A percentile compares a stretch with the other conserved stretches of the same genome.
Conservation (phyloP, 2,797 vertebrate species). For the Erethizon dorsatum region DNA sequence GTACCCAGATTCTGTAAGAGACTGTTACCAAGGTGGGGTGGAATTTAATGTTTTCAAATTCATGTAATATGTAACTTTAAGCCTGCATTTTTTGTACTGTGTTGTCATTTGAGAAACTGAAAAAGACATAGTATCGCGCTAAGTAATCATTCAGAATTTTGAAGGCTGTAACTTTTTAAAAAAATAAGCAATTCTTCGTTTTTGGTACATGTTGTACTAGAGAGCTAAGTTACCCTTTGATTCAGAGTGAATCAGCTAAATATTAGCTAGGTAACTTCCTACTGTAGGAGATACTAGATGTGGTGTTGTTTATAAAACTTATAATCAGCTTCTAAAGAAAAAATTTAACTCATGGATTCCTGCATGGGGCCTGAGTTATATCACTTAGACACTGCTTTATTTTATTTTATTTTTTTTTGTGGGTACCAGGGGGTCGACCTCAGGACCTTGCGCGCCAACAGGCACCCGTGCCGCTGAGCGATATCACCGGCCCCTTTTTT, state of each 20-base stretch:
- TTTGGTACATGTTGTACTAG: slow-evolving; percentile 46
- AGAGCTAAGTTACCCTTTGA: neutral
- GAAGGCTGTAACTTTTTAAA: neutral
- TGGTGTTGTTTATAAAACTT: slow-evolving; percentile 25
- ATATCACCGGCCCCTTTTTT: no score
- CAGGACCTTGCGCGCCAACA: no score
- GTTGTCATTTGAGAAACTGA: slow-evolving; percentile 46
- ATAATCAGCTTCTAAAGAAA: slow-evolving; percentile 52
- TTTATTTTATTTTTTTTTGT: no score
- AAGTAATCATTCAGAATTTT: slow-evolving; percentile 54
- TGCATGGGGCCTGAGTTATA: neutral
- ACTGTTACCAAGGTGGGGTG: neutral
- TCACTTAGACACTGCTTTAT: slow-evolving; percentile 43
- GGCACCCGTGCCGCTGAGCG: no score
- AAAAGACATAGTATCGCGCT: slow-evolving; percentile 13
- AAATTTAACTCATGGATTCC: neutral
- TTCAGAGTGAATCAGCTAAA: neutral
- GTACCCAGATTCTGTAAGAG: slow-evolving; percentile 10
- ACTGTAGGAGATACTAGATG: neutral
- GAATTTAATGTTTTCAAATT: slow-evolving; percentile 58
- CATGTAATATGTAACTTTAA: slow-evolving; percentile 46
- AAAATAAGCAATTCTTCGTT: slow-evolving; percentile 42
- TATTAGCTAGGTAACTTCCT: neutral
- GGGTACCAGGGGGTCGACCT: no score
- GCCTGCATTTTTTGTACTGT: neutral